Conservation (phyloP, 2,113 vertebrate species). For the Silurus asotus region DNA sequence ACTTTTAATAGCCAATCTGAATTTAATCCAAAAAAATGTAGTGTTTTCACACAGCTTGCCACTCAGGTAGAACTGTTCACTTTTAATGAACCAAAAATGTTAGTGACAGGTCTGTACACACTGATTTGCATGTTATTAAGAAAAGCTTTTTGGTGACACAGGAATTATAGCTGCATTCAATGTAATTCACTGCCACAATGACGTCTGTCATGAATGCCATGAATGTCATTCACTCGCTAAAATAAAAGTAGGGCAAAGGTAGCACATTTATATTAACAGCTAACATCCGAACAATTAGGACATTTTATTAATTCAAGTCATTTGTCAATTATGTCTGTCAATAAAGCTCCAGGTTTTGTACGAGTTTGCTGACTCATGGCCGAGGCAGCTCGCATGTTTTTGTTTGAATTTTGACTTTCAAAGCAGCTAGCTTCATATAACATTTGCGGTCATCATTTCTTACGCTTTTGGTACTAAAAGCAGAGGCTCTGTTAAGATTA, state of each 20-base stretch:
- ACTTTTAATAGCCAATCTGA: neutral
- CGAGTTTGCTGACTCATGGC: neutral
- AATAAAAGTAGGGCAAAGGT: neutral
- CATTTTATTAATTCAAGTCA: too few species aligned
- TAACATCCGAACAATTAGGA: neutral
- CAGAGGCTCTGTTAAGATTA: neutral
- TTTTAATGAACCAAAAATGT: neutral
- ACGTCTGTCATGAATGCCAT: too few species aligned
- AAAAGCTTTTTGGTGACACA: neutral
- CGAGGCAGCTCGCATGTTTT: neutral
- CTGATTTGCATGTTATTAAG: neutral
- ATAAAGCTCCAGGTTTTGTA: neutral
- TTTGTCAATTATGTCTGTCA: neutral
- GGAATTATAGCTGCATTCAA: neutral
- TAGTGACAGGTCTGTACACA: neutral
- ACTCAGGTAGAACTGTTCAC: neutral
- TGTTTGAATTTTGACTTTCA: slow-evolving; percentile 23
- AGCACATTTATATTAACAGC: neutral
- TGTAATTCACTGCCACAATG: neutral
- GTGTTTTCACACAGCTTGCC: neutral
- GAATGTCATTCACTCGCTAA: neutral
- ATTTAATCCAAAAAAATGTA: neutral
- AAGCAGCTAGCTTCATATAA: slow-evolving; percentile 9
- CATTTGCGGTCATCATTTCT: neutral
- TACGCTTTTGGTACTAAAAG: neutral